A percentile compares a stretch with the other conserved stretches of the same genome.
These are phyloP conservation scores for Amblyopsis hoosieri DNA, from an alignment of 2,797 vertebrate species.

Conservation along the genomic window DNA sequence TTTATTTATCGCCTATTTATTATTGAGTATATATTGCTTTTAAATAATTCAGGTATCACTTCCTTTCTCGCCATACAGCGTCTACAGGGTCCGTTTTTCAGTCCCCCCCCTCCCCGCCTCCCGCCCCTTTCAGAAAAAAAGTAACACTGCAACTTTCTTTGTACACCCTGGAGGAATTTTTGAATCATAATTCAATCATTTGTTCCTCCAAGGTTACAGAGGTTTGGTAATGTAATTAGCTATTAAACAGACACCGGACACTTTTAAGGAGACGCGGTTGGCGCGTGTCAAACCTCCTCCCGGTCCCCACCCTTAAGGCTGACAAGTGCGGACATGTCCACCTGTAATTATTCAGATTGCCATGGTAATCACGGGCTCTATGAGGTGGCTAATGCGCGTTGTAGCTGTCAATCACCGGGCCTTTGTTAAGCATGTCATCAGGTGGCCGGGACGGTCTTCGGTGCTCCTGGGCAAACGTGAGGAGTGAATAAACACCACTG, in stretches of 20 bases:
- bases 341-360: constrained; percentile 59
- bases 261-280: constrained; percentile 43
- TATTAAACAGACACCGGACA: constrained; percentile 45
- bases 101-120: constrained; percentile 37
- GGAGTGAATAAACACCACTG: constrained; percentile 65
- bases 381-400: background rate
- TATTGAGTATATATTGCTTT: constrained; percentile 73
- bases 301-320: constrained; percentile 26
- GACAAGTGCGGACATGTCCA: constrained; percentile 44
- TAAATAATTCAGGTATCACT: constrained; percentile 70
- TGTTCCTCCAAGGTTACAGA: constrained; percentile 54
- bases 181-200: constrained; percentile 65
- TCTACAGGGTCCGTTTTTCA: constrained; percentile 51
- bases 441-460: constrained; percentile 34
- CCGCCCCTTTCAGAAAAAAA: constrained; percentile 19
- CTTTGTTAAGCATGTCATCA: constrained; percentile 47
- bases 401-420: constrained; percentile 49
- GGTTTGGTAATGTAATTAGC: constrained; percentile 54
- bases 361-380: constrained; percentile 41
- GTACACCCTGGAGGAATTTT: constrained; percentile 39
- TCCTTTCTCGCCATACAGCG: constrained; percentile 65
- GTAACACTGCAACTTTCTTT: constrained; percentile 61
- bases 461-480: constrained; percentile 45
- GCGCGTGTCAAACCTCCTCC: constrained; percentile 40
- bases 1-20: constrained; percentile 77